Base-by-base conservation (phyloP, 2,113 vertebrate genomes). In the Gobio gobio region DNA sequence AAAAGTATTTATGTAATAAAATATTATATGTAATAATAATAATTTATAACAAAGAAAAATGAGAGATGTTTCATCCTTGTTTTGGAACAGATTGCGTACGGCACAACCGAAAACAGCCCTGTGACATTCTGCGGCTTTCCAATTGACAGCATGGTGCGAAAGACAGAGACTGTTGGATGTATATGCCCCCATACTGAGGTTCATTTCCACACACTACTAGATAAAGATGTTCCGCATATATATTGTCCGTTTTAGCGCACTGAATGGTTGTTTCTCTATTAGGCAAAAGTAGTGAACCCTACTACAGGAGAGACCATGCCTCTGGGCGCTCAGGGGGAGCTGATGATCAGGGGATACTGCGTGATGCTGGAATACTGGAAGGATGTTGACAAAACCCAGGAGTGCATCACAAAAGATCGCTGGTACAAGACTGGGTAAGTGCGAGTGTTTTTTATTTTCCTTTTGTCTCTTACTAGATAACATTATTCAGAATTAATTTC, bases 391-490 rank as follows among this genome's bases (percentile, higher is more conserved):
- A 97, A 95, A 89, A 99, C 97, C 0, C 83, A 78, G 0, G 96
- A 97, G 77, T 92, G 87, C 49, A 91, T 99, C 58, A 89, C 89
- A 22, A 89, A 93, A 33, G 95, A 95, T 6, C 89, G 88, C 61
- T 99, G 98, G 98, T 99, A 99, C 92, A 95, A 92, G 90, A 99
- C 98, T 0, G 98, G 98, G 98, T 99, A 91, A 96, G 98, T 89
- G n/a, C 54, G 6, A 22, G 5, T n/a, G 16, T 5, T 2, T 2
- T 13, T 12, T 2, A 7, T 20, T 56, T 56, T 7, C 2, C 16
- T 20, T 36, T 72, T 29, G 43, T 80, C 29, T 51, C 10, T 13
- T 36, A 45, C 10, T 18, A 29, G 16, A 22, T 24, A 29, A 70
- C 76, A 26, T 76, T 56, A 43, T 24, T 76, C 22, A 63, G 18